These are phyloP conservation scores for Anabacerthia variegaticeps DNA, from an alignment of 2,797 vertebrate species.

Conservation along the genomic window DNA sequence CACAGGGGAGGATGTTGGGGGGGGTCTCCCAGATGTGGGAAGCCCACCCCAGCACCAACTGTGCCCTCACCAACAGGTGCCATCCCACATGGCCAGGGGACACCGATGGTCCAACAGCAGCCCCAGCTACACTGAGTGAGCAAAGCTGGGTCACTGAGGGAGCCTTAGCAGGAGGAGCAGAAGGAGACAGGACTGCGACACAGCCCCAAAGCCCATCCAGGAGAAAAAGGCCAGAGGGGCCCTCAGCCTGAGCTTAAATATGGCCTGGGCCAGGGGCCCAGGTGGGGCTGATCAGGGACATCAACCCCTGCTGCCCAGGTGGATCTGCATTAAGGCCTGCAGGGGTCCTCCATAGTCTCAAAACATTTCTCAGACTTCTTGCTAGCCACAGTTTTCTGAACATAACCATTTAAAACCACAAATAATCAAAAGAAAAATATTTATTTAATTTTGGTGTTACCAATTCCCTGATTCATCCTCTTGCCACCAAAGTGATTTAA, in stretches of 20 bases:
- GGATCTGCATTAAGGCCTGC: neutral
- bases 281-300: neutral
- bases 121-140: accelerated
- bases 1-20: neutral
- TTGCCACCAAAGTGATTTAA: neutral
- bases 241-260: neutral
- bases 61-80: accelerated
- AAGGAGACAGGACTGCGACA: accelerated
- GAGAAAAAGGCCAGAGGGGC: accelerated
- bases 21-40: neutral
- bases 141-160: accelerated
- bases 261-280: neutral
- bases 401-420: neutral
- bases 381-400: neutral
- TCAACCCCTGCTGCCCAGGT: neutral
- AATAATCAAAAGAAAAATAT: neutral
- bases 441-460: neutral
- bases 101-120: accelerated
- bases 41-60: neutral
- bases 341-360: accelerated
- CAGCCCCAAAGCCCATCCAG: accelerated
- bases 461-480: neutral
- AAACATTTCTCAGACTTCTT: neutral
- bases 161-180: accelerated
- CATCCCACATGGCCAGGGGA: neutral